A percentile compares a stretch with the other conserved stretches of the same genome.
phyloP scores from a whole-genome alignment of 1,140 invertebrate species.

The Charaxes varanes region DNA sequence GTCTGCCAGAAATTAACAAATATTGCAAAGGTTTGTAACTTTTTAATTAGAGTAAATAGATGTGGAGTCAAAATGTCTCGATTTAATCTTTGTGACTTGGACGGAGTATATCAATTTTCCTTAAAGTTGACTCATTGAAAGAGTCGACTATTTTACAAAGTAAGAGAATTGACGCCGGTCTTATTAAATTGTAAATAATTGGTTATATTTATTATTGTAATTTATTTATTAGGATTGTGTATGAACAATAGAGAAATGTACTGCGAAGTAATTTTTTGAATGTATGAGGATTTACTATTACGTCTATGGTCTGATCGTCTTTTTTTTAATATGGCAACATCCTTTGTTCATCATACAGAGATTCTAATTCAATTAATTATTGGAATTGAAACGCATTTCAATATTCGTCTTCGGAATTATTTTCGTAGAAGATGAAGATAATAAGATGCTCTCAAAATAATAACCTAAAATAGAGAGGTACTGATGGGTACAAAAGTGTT shows the following conservation, averaged over 20 bases:
- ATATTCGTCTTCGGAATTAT: too few species aligned
- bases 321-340: conserved; percentile 24
- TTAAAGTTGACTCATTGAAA: not conserved
- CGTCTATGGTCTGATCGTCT: conserved; percentile 9
- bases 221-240: conserved; percentile 14
- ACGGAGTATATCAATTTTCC: too few species aligned
- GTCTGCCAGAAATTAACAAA: too few species aligned
- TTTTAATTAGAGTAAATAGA: too few species aligned
- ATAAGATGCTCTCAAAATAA: too few species aligned
- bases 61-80: too few species aligned
- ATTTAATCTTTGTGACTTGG: too few species aligned
- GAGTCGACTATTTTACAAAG: not conserved
- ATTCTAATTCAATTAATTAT: not conserved
- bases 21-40: too few species aligned
- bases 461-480: too few species aligned
- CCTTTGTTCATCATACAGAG: conserved; percentile 6
- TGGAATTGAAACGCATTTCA: not conserved
- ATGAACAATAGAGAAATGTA: conserved; percentile 10
- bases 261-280: conserved; percentile 11
- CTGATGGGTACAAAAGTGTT: too few species aligned
- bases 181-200: conserved; percentile 16
- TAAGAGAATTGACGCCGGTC: not conserved
- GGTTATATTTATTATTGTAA: conserved; percentile 18
- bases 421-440: too few species aligned
- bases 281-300: conserved; percentile 15